A percentile compares a stretch with the other conserved stretches of the same genome.
These are phyloP conservation scores for Myotis pilosus DNA, from an alignment of 2,797 vertebrate species.

Conservation along the genomic window DNA sequence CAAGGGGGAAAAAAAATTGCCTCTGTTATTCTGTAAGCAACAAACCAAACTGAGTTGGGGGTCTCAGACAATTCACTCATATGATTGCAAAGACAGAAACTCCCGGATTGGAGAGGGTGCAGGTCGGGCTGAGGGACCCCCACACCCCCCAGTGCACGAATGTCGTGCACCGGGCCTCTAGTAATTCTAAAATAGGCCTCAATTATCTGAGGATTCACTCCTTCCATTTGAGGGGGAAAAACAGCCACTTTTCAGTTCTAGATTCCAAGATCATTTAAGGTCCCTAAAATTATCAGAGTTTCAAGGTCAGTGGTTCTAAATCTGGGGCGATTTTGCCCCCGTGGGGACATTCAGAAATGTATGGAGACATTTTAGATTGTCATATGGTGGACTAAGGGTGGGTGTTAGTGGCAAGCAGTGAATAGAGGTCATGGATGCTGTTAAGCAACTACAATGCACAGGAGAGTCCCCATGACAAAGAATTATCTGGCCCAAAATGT, in stretches of 20 bases:
- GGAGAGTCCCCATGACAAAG: not conserved
- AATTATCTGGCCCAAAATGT: not conserved
- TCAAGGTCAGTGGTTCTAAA: conserved; percentile 5
- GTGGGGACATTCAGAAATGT: not conserved
- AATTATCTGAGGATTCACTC: not conserved
- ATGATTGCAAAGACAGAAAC: too few species aligned
- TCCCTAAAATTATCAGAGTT: conserved; percentile 4
- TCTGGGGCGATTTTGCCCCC: not conserved
- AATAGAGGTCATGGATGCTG: not conserved
- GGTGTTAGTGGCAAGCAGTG: not conserved
- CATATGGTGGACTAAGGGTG: not conserved
- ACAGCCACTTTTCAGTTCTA: not conserved
- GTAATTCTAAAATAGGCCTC: not conserved
- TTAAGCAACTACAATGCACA: not conserved
- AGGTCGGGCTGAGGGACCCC: too few species aligned
- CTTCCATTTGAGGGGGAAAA: not conserved
- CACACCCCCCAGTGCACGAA: too few species aligned
- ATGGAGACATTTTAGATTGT: not conserved
- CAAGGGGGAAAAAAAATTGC: too few species aligned
- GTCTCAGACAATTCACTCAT: too few species aligned
- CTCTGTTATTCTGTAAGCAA: too few species aligned
- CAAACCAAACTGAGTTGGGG: too few species aligned
- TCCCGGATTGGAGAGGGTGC: too few species aligned
- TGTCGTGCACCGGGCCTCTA: too few species aligned
- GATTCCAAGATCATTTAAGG: not conserved